Conservation (phyloP, 1,140 invertebrate species). For the Doryteuthis pealeii region DNA sequence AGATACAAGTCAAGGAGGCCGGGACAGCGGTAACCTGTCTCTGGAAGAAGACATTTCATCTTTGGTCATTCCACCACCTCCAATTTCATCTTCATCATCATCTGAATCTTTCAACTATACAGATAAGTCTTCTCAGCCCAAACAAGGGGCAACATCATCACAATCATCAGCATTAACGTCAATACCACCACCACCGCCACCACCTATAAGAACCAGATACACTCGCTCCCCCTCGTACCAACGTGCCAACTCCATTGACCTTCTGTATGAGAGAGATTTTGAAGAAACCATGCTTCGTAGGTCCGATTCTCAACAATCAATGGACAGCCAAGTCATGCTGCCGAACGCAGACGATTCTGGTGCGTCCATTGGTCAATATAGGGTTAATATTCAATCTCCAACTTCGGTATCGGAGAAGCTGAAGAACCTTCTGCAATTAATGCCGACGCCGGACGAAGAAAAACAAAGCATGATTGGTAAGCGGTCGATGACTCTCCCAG, state of each 20-base stretch:
- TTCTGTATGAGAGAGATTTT: not conserved
- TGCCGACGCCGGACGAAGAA: constrained; percentile 27
- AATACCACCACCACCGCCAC: too few species aligned
- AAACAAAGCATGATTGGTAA: too few species aligned
- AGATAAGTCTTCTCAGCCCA: not conserved
- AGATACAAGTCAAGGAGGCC: not conserved
- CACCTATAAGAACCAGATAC: not conserved
- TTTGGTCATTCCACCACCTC: constrained; percentile 80
- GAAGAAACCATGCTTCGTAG: not conserved
- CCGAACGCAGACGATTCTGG: constrained; percentile 24
- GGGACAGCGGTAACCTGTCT: not conserved
- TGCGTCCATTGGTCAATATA: not conserved
- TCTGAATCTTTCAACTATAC: not conserved
- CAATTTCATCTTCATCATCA: constrained; percentile 51
- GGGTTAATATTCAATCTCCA: constrained; percentile 22
- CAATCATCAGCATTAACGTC: not conserved
- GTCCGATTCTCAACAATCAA: constrained; percentile 14
- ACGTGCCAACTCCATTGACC: not conserved
- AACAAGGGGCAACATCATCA: not conserved
- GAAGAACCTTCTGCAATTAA: constrained; percentile 44
- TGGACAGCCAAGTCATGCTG: constrained; percentile 41
- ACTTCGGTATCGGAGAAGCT: constrained; percentile 50
- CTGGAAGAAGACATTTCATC: constrained; percentile 71
- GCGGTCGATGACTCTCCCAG: not conserved
- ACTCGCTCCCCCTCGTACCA: not conserved